Evolutionary conservation across 2,113 vertebrate genomes (phyloP).

Genomic region (Myiopsitta monachus): DNA sequence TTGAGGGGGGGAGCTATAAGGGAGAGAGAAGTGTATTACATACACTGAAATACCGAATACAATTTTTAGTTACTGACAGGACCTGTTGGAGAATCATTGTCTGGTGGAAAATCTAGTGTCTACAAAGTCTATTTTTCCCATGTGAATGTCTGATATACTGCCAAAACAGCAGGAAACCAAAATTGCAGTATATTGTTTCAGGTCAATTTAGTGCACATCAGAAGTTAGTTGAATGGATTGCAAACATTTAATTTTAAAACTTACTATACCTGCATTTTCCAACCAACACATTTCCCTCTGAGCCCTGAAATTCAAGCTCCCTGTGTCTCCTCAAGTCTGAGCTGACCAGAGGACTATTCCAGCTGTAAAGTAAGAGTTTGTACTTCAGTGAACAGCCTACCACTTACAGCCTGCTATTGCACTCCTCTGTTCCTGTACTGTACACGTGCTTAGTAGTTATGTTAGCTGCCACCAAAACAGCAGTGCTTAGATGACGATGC

Average conservation of each 20-base stretch:
- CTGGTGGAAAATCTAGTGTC: neutral
- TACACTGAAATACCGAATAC: neutral
- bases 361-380: neutral
- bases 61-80: neutral
- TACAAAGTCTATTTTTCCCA: neutral
- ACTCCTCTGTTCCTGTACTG: neutral
- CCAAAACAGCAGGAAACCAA: neutral
- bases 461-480: neutral
- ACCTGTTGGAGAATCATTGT: neutral
- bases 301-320: neutral
- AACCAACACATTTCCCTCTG: neutral
- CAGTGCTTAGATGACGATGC: neutral
- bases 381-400: neutral
- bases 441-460: neutral
- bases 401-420: neutral
- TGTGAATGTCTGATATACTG: neutral
- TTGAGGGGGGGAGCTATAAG: accelerated
- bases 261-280: neutral
- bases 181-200: neutral
- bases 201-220: neutral
- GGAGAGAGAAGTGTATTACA: neutral
- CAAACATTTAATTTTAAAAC: slow-evolving; percentile 16
- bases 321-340: neutral
- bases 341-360: neutral
- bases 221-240: neutral